These are phyloP conservation scores for Nephrocerus scutellatus DNA, from an alignment of 2,888 invertebrate genomes.

Conservation along the genomic window DNA sequence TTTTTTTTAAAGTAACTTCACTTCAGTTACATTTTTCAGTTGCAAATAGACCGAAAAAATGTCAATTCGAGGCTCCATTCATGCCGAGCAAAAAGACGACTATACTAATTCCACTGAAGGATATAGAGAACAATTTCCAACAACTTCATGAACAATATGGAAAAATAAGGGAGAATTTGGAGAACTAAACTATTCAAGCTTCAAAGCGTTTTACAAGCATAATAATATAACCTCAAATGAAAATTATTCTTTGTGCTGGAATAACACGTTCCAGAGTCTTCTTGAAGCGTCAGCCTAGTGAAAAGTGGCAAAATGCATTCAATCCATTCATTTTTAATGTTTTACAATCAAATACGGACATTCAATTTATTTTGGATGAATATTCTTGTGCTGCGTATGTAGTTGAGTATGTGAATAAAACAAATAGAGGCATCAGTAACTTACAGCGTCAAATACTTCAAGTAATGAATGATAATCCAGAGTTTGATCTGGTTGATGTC, in stretches of 20 bases:
- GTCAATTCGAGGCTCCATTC: neutral
- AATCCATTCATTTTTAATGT: constrained; percentile 5
- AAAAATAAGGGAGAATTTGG: neutral
- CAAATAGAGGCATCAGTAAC: constrained; percentile 7
- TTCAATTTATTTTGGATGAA: constrained; percentile 3
- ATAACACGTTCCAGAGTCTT: neutral
- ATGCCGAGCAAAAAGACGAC: neutral
- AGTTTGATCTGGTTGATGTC: neutral
- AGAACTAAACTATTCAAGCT: neutral
- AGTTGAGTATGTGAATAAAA: constrained; percentile 1
- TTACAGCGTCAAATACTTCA: neutral
- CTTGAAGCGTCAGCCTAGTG: neutral
- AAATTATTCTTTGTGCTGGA: neutral
- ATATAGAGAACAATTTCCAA: too few relatives aligned
- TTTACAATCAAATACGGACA: constrained; percentile 3
- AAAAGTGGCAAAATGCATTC: constrained; percentile 4
- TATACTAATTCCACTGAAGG: neutral
- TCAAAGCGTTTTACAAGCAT: neutral
- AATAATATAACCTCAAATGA: neutral
- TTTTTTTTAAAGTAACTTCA: too few relatives aligned
- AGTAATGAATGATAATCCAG: neutral
- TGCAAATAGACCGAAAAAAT: constrained; percentile 1
- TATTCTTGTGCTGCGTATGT: neutral
- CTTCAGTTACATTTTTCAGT: too few relatives aligned
- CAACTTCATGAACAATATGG: too few relatives aligned